These are phyloP conservation scores for Drosophila orosa DNA, from an alignment of 1,140 invertebrate genomes.

Conservation along the genomic window DNA sequence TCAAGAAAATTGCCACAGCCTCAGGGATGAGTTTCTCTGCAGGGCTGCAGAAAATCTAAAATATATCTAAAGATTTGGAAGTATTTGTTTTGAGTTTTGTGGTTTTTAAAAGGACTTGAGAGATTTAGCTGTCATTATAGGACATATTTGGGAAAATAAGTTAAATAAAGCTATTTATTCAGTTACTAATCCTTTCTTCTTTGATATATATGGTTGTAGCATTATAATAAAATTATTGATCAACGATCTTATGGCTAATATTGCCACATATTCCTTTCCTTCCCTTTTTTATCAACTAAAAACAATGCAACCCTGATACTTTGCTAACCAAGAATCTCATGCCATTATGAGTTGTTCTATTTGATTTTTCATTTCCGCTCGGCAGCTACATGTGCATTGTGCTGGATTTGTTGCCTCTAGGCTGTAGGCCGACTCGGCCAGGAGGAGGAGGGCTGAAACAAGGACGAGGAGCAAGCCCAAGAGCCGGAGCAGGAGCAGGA, in stretches of 20 bases:
- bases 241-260: not conserved
- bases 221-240: not conserved
- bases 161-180: not conserved
- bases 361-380: constrained; percentile 79
- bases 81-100: not conserved
- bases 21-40: constrained; percentile 16
- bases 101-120: too few species aligned
- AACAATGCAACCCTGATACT: constrained; percentile 29
- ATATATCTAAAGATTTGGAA: not conserved
- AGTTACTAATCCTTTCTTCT: too few species aligned
- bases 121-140: too few species aligned
- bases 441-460: constrained; percentile 7
- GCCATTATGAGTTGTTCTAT: constrained; percentile 77
- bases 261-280: not conserved
- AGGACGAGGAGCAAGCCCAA: not conserved
- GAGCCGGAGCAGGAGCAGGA: constrained; percentile 3
- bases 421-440: constrained; percentile 52
- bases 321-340: constrained; percentile 22
- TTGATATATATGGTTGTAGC: not conserved
- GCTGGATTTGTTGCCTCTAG: constrained; percentile 73
- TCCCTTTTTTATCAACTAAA: constrained; percentile 1
- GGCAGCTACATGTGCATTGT: constrained; percentile 71
- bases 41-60: constrained; percentile 9
- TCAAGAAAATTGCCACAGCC: constrained; percentile 42
- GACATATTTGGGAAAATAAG: too few species aligned